phyloP scores from a whole-genome alignment of 2,888 invertebrate species.

The Isoperla grammatica region DNA sequence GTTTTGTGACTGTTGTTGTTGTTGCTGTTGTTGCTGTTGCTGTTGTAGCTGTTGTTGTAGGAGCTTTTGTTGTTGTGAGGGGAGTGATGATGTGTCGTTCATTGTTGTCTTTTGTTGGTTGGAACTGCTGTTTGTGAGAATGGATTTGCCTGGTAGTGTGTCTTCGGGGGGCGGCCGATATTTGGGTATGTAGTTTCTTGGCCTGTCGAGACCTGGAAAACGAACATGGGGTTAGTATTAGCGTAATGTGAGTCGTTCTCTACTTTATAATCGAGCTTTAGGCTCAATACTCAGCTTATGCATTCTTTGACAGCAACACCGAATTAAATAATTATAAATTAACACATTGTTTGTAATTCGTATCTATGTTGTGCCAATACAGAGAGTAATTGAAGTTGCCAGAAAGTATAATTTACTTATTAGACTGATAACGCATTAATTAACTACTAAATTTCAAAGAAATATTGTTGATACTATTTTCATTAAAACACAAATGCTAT shows the following conservation, averaged over 20 bases:
- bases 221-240: neutral
- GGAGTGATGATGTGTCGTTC: slow-evolving; percentile 37
- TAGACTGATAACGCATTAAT: too few relatives aligned
- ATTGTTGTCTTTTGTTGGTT: slow-evolving; percentile 24
- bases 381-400: too few relatives aligned
- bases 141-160: slow-evolving; percentile 47
- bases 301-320: too few relatives aligned
- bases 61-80: slow-evolving; percentile 33
- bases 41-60: slow-evolving; percentile 30
- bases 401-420: too few relatives aligned
- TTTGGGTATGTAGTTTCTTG: slow-evolving; percentile 25
- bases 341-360: too few relatives aligned
- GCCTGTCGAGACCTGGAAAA: slow-evolving; percentile 26
- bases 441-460: too few relatives aligned
- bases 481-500: too few relatives aligned
- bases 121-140: slow-evolving; percentile 35
- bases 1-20: slow-evolving; percentile 29
- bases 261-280: neutral
- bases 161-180: slow-evolving; percentile 53
- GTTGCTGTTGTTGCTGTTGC: slow-evolving; percentile 31
- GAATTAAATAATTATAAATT: too few relatives aligned
- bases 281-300: too few relatives aligned
- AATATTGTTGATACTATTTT: too few relatives aligned
- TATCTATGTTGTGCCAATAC: too few relatives aligned
- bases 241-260: neutral